Evolutionary conservation across 2,888 invertebrate genomes (phyloP), one percentile per base, ranked within the genome.

Genomic region (Sinohyriopsis cumingii): DNA sequence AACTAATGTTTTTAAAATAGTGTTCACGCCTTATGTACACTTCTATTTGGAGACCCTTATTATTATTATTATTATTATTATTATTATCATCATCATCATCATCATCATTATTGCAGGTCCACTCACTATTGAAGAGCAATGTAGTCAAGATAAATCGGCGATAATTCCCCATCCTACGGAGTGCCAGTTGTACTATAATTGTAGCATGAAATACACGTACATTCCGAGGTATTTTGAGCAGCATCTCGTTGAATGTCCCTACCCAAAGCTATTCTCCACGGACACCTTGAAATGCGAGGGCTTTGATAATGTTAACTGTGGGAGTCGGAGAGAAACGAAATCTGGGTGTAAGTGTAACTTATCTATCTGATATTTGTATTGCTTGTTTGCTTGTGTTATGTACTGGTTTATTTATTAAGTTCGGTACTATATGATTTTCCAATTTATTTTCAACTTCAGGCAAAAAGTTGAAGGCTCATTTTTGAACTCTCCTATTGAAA

Each of bases 161-260:
- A 19, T 67, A 15, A 28, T 72, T 2, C 74, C 76, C 28, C 80
- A 80, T 65, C 76, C 80, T 5, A 70, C 71, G 66, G 76, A 72
- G 64, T 80, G 80, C 59, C 75, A 77, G 15, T 72, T 75, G 75
- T 78, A 75, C 64, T 75, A 71, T 71, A 76, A 80, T 72, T 80
- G 80, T 53, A 75, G 74, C 20, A 56, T 53, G 1, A 5, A n/a
- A 4, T 68, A 72, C 63, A 33, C 18, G 22, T 19, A 22, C 9
- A 19, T 69, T n/a, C 55, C 59, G 4, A 24, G 57, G 12, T 61
- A 59, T 59, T 68, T 65, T 33, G 62, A 72, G 55, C 68, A 72
- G 65, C 45, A 59, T 45, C 55, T 45, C 3, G 45, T 45, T 71
- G 80, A 80, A 69, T 80, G 80, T 22, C 78, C 80, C 19, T 80